phyloP scores from a whole-genome alignment of 2,113 vertebrate species.

The Tylochromis polylepis region DNA sequence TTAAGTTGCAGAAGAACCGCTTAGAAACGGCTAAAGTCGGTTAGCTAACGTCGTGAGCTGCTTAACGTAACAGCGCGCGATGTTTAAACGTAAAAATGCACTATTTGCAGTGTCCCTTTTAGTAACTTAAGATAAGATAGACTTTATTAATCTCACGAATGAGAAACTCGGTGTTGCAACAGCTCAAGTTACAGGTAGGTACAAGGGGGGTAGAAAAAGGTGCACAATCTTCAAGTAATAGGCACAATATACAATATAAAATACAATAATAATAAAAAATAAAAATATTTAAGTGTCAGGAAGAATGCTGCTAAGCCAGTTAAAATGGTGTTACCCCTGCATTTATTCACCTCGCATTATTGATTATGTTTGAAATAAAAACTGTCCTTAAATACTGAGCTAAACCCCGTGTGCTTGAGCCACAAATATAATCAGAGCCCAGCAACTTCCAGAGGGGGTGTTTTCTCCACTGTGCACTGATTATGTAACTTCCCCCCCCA shows the following conservation, averaged over 20 bases:
- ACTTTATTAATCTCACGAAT: no score
- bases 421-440: neutral
- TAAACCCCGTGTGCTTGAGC: neutral
- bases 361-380: neutral
- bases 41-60: neutral
- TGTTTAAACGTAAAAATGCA: neutral
- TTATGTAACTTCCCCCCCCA: neutral
- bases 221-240: no score
- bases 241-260: no score
- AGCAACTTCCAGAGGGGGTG: neutral
- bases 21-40: neutral
- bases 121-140: no score
- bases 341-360: neutral
- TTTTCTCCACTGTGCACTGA: neutral
- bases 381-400: neutral
- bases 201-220: no score
- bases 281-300: no score
- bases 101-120: neutral
- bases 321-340: neutral
- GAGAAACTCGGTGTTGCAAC: no score
- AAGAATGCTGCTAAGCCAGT: neutral
- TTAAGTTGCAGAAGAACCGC: neutral
- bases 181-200: no score
- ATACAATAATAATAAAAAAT: no score
- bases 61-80: neutral